Evolutionary conservation across 2,888 invertebrate species (phyloP), one percentile per base, ranked within the genome.

Genomic region (Drymonia ruficornis): DNA sequence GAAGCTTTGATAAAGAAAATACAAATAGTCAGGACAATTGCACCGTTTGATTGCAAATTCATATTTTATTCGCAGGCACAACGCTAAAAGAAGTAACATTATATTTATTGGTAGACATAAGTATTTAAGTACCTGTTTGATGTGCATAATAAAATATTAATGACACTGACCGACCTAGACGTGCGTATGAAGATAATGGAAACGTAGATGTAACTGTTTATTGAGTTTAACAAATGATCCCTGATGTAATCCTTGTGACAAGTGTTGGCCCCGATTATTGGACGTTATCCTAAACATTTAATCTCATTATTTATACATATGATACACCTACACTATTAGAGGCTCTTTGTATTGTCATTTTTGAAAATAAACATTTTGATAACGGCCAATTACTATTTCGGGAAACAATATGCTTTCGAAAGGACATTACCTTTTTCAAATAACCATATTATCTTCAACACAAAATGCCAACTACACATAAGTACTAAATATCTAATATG

Each of bases 161-260:
- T 19, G 13, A 42, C 15, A 42, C 18, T 1, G 11, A 23, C 7
- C 13, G 23, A 45, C 8, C 9, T 1, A 45, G 7, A 45, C 23
- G 45, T n/a, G 13, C 45, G 7, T 28, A 6, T 18, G 18, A 47
- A 16, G 34, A 47, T 0, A 47, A 59, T 65, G 67, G 66, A 66
- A 51, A 69, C 65, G 59, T 53, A 45, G 46, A 48, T 56, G 55
- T 56, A 63, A 61, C 56, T 62, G 63, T 59, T 66, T 59, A 58
- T 63, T 65, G 57, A 66, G 50, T 61, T 65, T 66, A 70, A 76
- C 65, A 70, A 69, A 72, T 67, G 64, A 59, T 64, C 48, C 45
- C 57, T 57, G 54, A 61, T 59, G 59, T 63, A 65, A 65, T 59
- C 59, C 51, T 47, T 50, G 61, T 67, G 70, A 71, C 69, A 73